Evolutionary conservation across 2,797 vertebrate genomes (phyloP).

Genomic region (Eurystomus glaucurus): DNA sequence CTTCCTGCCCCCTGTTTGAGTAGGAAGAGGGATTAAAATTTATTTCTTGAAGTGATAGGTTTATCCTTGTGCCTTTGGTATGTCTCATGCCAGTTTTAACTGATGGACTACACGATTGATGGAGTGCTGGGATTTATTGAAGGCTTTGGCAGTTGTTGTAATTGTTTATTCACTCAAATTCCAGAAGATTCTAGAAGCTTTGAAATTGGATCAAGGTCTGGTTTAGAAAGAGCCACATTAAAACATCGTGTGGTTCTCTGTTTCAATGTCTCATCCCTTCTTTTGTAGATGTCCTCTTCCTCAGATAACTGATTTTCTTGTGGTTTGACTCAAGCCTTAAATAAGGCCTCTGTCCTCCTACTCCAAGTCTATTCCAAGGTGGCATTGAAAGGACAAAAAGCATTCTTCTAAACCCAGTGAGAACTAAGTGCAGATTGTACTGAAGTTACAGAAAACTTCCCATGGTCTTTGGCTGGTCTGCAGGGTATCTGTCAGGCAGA

Average conservation of each 20-base stretch:
- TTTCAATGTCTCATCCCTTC: not conserved
- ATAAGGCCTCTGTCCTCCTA: not conserved
- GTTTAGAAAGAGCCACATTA: not conserved
- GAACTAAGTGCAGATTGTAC: not conserved
- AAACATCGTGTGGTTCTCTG: not conserved
- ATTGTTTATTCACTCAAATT: constrained; percentile 38
- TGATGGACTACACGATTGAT: not conserved
- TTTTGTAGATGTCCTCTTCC: not conserved
- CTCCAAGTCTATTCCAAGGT: not conserved
- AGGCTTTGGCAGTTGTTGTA: not conserved
- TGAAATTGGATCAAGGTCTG: not conserved
- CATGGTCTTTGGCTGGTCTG: rapidly evolving
- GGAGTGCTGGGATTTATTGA: not conserved
- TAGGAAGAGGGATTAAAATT: not conserved
- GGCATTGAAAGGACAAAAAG: not conserved
- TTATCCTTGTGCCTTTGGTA: constrained; percentile 4
- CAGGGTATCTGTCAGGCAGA: not conserved
- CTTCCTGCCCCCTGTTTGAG: not conserved
- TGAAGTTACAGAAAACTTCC: not conserved
- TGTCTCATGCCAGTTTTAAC: not conserved
- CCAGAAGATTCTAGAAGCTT: not conserved
- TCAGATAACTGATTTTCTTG: not conserved
- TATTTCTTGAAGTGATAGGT: not conserved
- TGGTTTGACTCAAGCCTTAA: not conserved
- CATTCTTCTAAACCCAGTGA: not conserved